phyloP scores from a whole-genome alignment of 2,888 invertebrate species.

The Sarcophaga carnaria region DNA sequence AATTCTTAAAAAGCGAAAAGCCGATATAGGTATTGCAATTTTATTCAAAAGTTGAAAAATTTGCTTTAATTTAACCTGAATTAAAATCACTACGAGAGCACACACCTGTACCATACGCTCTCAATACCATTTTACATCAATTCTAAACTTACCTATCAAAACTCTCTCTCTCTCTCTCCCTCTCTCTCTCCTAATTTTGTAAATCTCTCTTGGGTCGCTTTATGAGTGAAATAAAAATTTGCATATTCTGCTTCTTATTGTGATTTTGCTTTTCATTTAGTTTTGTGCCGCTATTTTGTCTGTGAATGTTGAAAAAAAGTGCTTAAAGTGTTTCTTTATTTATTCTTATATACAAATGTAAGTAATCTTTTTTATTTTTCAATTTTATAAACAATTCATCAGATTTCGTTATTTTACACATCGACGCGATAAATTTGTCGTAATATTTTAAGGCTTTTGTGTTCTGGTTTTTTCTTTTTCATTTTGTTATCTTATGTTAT shows the following conservation, averaged over 20 bases:
- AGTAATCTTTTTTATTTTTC: background rate
- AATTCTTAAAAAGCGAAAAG: too few species aligned
- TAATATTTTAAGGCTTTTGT: slow-evolving; percentile 57
- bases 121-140: too few species aligned
- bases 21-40: too few species aligned
- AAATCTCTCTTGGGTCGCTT: background rate
- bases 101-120: too few species aligned
- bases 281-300: slow-evolving; percentile 51
- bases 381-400: slow-evolving; percentile 55
- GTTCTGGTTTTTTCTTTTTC: slow-evolving; percentile 32
- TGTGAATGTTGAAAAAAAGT: slow-evolving; percentile 8
- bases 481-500: background rate
- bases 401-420: background rate
- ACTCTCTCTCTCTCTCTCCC: too few species aligned
- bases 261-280: slow-evolving; percentile 29
- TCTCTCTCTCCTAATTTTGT: too few species aligned
- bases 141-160: too few species aligned
- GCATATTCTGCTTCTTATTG: slow-evolving; percentile 1
- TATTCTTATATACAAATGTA: background rate
- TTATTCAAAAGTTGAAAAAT: too few species aligned
- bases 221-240: background rate
- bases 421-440: slow-evolving; percentile 40
- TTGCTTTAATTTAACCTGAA: too few species aligned
- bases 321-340: background rate
- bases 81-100: too few species aligned